Base-by-base conservation (phyloP, 2,113 vertebrate species). In the Oenanthe melanoleuca region DNA sequence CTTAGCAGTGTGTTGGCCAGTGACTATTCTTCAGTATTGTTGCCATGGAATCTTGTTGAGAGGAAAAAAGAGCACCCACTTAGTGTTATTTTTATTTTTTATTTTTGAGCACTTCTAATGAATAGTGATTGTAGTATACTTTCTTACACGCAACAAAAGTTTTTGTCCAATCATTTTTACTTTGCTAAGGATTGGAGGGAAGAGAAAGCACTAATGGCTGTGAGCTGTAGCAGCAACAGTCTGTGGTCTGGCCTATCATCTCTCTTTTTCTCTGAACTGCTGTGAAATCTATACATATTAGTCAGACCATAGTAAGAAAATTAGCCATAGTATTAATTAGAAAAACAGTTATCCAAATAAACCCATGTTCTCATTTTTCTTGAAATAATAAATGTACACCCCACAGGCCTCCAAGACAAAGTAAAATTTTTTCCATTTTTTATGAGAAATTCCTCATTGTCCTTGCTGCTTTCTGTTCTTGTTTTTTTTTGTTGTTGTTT, bases 351-450 rank as follows among this genome's bases (percentile, higher is more conserved):
- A 52, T 19, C 28, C 8, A 60, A 53, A 70, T 55, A 88, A 33
- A 5, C 1, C 3, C 1, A 0, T 8, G 15, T 71, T 78, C 17
- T 73, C 7, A 57, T 81, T 66, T 34, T 7, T 66, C 49, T 56
- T 74, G 28, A 65, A 78, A 70, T 33, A 49, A 24, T 38, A 53
- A 42, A 53, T 57, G 4, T 18, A 2, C 7, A 65, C 2, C 12
- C 13, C 7, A 40, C 71, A 53, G 6, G 1, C 14, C 5, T 4
- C 6, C 0, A 29, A 37, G 6, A 37, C 1, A 4, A 63, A 45
- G 9, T 18, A 3, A 40, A 40, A 11, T 21, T 8, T 52, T 53
- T 61, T 16, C 8, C 3, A 16, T 25, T 33, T 37, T 53, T 60
- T 1, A 3, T 37, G 11, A 53, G 7, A 56, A 67, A 78, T 61